phyloP scores from a whole-genome alignment of 2,797 vertebrate genomes.

The Pipistrellus nathusii region DNA sequence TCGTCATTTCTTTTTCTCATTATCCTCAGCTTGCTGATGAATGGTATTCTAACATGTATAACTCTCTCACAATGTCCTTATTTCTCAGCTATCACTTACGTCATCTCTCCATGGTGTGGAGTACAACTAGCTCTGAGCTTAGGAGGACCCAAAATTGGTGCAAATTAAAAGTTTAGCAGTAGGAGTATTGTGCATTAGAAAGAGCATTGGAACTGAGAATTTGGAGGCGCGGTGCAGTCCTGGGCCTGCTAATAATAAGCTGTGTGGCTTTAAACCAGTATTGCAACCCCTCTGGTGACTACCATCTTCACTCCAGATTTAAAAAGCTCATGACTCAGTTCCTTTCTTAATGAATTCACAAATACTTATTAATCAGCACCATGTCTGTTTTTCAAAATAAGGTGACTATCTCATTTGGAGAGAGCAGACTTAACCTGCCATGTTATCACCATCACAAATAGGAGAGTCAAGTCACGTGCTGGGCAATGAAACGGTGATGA shows the following conservation, averaged over 20 bases:
- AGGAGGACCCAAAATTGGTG: neutral
- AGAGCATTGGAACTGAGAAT: neutral
- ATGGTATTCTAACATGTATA: neutral
- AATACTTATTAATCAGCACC: neutral
- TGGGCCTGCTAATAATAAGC: neutral
- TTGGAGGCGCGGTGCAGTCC: neutral
- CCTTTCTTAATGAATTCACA: conserved; percentile 35
- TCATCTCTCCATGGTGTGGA: neutral
- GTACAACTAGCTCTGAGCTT: neutral
- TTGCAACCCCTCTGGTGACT: neutral
- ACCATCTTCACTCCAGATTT: neutral
- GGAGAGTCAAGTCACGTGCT: neutral
- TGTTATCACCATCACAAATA: neutral
- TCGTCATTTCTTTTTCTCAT: neutral
- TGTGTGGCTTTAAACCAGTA: neutral
- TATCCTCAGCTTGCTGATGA: conserved; percentile 10
- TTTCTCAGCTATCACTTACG: neutral
- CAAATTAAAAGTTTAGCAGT: conserved; percentile 11
- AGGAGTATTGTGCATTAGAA: neutral
- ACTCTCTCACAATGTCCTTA: neutral
- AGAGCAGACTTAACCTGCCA: neutral
- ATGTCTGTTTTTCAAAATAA: conserved; percentile 31
- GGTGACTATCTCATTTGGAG: neutral
- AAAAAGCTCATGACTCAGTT: neutral
- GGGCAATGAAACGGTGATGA: neutral